Evolutionary conservation across 2,888 invertebrate genomes (phyloP), one percentile per base, ranked within the genome.

Genomic region (Rhagophthalmus giganteus): DNA sequence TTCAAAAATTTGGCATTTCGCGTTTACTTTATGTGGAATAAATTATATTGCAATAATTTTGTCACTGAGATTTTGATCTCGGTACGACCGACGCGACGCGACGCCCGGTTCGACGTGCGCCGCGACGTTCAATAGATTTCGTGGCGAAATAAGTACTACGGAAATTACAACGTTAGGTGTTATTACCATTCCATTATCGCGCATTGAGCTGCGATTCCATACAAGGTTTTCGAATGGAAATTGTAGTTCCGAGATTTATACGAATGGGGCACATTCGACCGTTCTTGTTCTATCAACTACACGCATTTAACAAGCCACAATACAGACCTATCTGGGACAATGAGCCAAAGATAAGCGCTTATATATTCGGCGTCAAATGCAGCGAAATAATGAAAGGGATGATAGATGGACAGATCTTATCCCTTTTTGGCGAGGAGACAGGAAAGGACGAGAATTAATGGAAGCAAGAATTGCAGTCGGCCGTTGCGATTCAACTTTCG

Each of bases 341-440:
- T 49, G 39, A 45, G 35, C 13, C 27, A 24, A 42, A 50, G 58
- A 58, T 55, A 55, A 58, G 53, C 47, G 49, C 47, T 58, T 55
- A 58, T 53, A 58, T 41, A 55, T 53, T 55, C 55, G 46, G 58
- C 55, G 55, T 58, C 58, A 55, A 50, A 51, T 50, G 35, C 46
- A 49, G 53, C 44, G 40, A 58, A 57, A 58, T 58, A 58, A 58
- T 55, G 55, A 58, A 58, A 55, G 52, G 58, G 58, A 55, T 58
- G 58, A 58, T 58, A 58, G 58, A 58, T 58, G 55, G 50, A 38
- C 42, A 46, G 55, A 55, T 55, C 51, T 53, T 55, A 58, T 58
- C 55, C 55, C 38, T 48, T 42, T 34, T 44, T 47, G 53, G 42
- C 39, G 44, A 50, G 35, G 44, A 55, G 55, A 58, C 55, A 49